Conservation (phyloP, 2,113 vertebrate genomes). For the Emydocephalus ijimae region DNA sequence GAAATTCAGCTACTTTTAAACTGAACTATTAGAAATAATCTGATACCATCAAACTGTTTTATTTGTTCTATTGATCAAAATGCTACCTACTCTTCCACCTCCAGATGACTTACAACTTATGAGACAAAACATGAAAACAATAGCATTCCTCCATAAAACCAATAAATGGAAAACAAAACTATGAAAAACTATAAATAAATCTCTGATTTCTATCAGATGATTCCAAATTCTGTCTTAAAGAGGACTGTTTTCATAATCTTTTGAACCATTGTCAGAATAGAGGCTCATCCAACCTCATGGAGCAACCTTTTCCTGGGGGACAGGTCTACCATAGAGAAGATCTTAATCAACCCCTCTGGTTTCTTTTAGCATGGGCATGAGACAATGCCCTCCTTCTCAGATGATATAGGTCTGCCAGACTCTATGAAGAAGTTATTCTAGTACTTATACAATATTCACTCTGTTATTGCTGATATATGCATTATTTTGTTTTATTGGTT, state of each 20-base stretch:
- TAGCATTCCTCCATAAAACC: background rate
- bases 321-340: background rate
- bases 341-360: background rate
- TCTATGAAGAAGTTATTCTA: background rate
- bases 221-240: background rate
- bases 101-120: background rate
- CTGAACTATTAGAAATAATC: background rate
- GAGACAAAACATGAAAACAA: background rate
- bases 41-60: background rate
- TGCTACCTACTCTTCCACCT: background rate
- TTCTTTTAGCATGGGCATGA: background rate
- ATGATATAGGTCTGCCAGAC: background rate
- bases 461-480: background rate
- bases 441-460: background rate
- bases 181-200: background rate
- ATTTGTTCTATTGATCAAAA: background rate
- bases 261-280: background rate
- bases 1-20: background rate
- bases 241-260: background rate
- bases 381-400: background rate
- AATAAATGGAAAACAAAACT: background rate
- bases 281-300: background rate
- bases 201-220: background rate
- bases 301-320: background rate
- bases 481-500: background rate